Percentiles rank a stretch among this genome's conserved stretches.
Conservation (phyloP, 2,113 vertebrate species). For the Platichthys flesus region DNA sequence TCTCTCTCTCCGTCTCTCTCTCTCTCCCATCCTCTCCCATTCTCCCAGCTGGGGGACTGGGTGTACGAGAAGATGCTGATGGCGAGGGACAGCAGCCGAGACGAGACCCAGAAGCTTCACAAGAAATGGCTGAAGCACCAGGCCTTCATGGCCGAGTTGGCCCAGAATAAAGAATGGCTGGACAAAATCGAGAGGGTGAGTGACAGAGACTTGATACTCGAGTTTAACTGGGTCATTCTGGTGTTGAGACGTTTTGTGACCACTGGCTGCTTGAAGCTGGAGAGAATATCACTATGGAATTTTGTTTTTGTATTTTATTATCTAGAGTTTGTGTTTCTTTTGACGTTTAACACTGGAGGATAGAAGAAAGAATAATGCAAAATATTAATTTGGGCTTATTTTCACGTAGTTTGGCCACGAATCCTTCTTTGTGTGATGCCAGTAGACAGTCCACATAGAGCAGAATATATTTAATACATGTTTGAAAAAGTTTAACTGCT, state of each 20-base stretch:
- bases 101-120: conserved; percentile 88
- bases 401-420: no score
- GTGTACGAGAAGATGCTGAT: conserved; percentile 93
- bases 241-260: not conserved
- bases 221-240: not conserved
- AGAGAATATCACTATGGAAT: not conserved
- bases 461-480: no score
- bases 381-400: no score
- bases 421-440: no score
- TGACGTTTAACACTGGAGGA: no score
- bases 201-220: not conserved
- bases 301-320: not conserved
- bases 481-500: no score
- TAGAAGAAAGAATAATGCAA: no score
- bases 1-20: conserved; percentile 4
- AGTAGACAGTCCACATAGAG: no score
- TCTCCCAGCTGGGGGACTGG: conserved; percentile 90
- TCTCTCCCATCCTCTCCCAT: not conserved
- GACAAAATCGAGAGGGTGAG: conserved; percentile 92
- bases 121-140: conserved; percentile 95
- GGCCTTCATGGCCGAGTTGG: conserved; percentile 92
- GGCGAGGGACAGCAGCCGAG: conserved; percentile 86
- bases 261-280: not conserved
- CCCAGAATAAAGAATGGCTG: conserved; percentile 93
- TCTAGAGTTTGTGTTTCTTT: not conserved